phyloP scores from a whole-genome alignment of 2,113 vertebrate species.

The Mustela lutreola region DNA sequence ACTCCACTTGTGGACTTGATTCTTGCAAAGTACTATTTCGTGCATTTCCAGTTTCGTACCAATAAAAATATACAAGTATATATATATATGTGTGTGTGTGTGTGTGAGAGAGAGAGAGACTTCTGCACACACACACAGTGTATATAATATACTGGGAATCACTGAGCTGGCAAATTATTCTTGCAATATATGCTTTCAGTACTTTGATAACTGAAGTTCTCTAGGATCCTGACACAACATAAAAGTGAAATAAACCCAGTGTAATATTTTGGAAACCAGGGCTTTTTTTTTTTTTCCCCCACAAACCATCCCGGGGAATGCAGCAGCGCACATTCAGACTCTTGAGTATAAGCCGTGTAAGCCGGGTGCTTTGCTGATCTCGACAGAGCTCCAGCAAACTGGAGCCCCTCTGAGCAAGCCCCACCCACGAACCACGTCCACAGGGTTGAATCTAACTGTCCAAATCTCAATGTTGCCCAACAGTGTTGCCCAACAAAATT shows the following conservation, averaged over 20 bases:
- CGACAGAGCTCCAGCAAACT: not conserved
- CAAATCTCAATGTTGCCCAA: conserved; percentile 31
- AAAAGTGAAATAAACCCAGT: conserved; percentile 40
- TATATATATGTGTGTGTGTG: conserved; percentile 43
- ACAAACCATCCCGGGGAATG: not conserved
- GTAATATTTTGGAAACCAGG: conserved; percentile 1
- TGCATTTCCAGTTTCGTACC: conserved; percentile 81
- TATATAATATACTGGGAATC: conserved; percentile 69
- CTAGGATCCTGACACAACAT: conserved; percentile 60
- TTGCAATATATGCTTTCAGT: conserved; percentile 49
- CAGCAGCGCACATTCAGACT: not conserved
- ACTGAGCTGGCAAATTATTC: conserved; percentile 49
- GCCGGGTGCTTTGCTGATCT: not conserved
- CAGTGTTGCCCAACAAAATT: conserved; percentile 44
- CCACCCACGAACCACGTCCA: not conserved
- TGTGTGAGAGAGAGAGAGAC: conserved; percentile 26
- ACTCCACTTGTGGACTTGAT: conserved; percentile 74
- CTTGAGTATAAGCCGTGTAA: not conserved
- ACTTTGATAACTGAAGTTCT: conserved; percentile 65
- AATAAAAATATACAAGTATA: conserved; percentile 72
- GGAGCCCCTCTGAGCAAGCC: conserved; percentile 52
- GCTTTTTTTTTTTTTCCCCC: not conserved
- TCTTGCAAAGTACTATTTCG: conserved; percentile 72
- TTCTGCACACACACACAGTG: conserved; percentile 36
- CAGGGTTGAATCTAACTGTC: not conserved